phyloP scores from a whole-genome alignment of 2,113 vertebrate genomes.

The Callionymus lyra region DNA sequence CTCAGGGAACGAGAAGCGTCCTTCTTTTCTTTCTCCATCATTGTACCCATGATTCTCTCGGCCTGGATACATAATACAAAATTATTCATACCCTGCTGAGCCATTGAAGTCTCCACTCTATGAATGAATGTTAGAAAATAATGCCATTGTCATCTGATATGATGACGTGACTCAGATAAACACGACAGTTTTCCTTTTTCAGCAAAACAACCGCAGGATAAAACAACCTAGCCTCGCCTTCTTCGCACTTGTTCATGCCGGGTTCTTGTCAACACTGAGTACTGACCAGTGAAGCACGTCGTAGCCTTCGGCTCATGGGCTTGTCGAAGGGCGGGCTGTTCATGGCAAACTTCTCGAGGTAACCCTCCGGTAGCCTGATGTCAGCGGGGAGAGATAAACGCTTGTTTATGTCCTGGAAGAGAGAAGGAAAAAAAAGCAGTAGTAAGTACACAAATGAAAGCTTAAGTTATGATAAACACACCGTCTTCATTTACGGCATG shows the following conservation, averaged over 20 bases:
- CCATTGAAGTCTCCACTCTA: constrained; percentile 14
- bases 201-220: constrained; percentile 2
- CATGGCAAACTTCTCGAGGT: constrained; percentile 75
- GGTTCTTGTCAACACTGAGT: constrained; percentile 3
- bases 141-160: constrained; percentile 8
- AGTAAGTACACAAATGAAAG: too few species aligned
- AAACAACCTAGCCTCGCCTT: constrained; percentile 4
- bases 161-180: constrained; percentile 14
- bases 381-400: constrained; percentile 73
- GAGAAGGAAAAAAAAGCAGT: constrained; percentile 2
- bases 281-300: constrained; percentile 70
- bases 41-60: constrained; percentile 42
- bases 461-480: too few species aligned
- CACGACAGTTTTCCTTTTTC: too few species aligned
- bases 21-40: constrained; percentile 6
- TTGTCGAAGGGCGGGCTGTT: constrained; percentile 75
- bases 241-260: constrained; percentile 6
- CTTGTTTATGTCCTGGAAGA: constrained; percentile 73
- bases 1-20: background rate
- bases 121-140: too few species aligned
- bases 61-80: constrained; percentile 45
- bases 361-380: constrained; percentile 73
- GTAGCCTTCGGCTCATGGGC: constrained; percentile 71
- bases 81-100: constrained; percentile 40
- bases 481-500: too few species aligned